Conservation (phyloP, 2,113 vertebrate genomes). For the Cervus canadensis region DNA sequence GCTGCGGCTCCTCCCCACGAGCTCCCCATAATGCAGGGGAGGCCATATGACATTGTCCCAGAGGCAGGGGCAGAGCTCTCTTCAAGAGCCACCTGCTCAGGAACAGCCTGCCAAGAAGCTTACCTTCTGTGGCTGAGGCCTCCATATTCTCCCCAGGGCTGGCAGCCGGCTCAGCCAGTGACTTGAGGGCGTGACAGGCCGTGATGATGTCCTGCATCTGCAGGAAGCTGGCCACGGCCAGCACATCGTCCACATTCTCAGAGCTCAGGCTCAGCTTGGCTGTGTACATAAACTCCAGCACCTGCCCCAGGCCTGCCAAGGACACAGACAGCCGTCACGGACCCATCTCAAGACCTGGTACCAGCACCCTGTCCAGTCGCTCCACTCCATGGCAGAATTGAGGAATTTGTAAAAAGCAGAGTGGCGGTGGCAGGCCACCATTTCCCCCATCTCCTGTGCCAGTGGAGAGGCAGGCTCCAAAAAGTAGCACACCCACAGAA, state of each 20-base stretch:
- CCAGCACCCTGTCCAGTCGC: neutral
- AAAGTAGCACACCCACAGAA: neutral
- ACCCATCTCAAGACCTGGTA: neutral
- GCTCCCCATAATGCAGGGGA: neutral
- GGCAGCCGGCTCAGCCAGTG: slow-evolving; percentile 73
- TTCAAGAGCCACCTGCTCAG: neutral
- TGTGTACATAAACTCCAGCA: slow-evolving; percentile 99
- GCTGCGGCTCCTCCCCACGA: neutral
- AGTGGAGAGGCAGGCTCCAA: neutral
- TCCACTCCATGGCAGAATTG: neutral
- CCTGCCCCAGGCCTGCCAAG: slow-evolving; percentile 90
- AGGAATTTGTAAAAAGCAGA: neutral
- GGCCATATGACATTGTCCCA: neutral
- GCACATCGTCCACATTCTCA: slow-evolving; percentile 93
- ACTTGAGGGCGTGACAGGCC: slow-evolving; percentile 91
- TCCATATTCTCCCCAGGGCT: neutral
- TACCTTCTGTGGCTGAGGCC: neutral
- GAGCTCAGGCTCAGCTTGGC: slow-evolving; percentile 90
- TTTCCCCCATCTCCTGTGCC: neutral
- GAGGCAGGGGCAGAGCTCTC: neutral
- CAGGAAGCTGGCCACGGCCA: slow-evolving; percentile 93
- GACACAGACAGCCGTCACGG: slow-evolving; percentile 45
- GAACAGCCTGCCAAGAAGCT: neutral
- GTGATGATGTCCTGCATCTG: slow-evolving; percentile 96
- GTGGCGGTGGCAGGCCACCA: neutral